Evolutionary conservation across 2,888 invertebrate genomes (phyloP).

Genomic region (Margaritifera margaritifera): DNA sequence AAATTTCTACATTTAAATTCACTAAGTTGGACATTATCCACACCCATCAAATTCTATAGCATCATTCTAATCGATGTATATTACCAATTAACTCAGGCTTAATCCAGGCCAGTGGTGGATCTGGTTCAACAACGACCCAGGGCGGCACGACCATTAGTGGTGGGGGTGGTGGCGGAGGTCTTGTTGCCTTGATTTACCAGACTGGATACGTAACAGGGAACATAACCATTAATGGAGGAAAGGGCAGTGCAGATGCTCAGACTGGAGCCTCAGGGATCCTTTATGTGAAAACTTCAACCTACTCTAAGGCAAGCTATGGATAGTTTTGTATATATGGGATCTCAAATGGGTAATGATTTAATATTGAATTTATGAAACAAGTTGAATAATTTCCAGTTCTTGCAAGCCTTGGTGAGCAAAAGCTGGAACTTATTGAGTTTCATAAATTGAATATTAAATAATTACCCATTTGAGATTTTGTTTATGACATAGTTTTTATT

Average conservation of each 20-base stretch:
- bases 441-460: too few relatives aligned
- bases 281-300: constrained; percentile 25
- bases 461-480: too few relatives aligned
- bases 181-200: constrained; percentile 41
- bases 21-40: too few relatives aligned
- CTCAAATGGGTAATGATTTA: too few relatives aligned
- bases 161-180: constrained; percentile 57
- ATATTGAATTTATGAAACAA: too few relatives aligned
- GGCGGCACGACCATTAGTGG: constrained; percentile 3
- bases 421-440: too few relatives aligned
- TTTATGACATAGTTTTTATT: too few relatives aligned
- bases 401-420: too few relatives aligned
- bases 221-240: constrained; percentile 41
- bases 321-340: background rate
- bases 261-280: constrained; percentile 52
- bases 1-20: too few relatives aligned
- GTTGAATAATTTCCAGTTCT: too few relatives aligned
- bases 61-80: too few relatives aligned
- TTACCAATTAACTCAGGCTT: constrained; percentile 25
- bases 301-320: background rate
- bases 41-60: too few relatives aligned
- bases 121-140: background rate
- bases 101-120: constrained; percentile 46
- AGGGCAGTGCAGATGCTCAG: constrained; percentile 12
- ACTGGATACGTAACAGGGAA: constrained; percentile 32